These are phyloP conservation scores for Lithosia quadra DNA, from an alignment of 2,888 invertebrate species.

Conservation along the genomic window DNA sequence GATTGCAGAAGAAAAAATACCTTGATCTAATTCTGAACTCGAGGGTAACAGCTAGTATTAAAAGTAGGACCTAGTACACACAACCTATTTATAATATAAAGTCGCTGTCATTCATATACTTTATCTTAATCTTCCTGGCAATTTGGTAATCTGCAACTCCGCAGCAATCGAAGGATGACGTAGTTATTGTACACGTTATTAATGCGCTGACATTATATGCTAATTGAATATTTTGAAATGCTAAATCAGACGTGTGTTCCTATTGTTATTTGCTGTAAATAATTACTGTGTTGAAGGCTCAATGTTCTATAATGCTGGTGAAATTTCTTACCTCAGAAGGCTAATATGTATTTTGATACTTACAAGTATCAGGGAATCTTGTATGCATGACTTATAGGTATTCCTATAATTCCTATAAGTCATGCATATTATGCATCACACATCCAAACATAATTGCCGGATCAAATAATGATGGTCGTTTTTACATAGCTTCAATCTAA, in stretches of 20 bases:
- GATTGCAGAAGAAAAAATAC: neutral
- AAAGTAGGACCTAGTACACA: neutral
- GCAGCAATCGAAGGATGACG: slow-evolving; percentile 9
- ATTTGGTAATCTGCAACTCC: neutral
- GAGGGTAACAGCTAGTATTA: too few relatives aligned
- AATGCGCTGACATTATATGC: slow-evolving; percentile 13
- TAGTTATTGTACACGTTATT: neutral
- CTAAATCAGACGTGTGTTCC: neutral
- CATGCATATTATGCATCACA: neutral
- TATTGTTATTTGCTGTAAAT: slow-evolving; percentile 11
- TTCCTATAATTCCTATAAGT: neutral
- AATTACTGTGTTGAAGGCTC: neutral
- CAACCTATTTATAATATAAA: neutral
- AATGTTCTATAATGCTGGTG: neutral
- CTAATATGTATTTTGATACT: neutral
- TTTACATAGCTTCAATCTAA: too few relatives aligned
- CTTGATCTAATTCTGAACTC: too few relatives aligned
- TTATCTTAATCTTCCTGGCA: neutral
- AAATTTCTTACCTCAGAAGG: neutral
- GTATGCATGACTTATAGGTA: too few relatives aligned
- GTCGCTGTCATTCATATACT: neutral
- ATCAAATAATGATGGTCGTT: neutral
- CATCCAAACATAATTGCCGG: neutral
- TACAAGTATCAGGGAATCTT: neutral
- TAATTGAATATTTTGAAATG: slow-evolving; percentile 8